Conservation (phyloP, 2,113 vertebrate species). For the Apus apus region DNA sequence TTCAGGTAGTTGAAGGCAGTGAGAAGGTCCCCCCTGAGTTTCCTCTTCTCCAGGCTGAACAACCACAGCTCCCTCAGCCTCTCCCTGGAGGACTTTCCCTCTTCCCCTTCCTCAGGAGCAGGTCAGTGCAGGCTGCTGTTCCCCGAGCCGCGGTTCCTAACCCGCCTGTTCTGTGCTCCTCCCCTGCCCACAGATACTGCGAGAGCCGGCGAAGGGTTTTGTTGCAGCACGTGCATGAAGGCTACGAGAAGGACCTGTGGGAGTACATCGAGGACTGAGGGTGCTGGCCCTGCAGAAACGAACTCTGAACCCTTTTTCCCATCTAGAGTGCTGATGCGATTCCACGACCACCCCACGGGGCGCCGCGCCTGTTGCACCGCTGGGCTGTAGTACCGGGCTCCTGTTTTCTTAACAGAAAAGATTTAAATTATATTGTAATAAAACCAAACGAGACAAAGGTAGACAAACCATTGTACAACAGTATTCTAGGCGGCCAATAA, state of each 20-base stretch:
- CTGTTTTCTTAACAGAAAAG: conserved; percentile 92
- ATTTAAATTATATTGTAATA: conserved; percentile 99
- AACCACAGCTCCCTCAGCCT: too few relatives aligned
- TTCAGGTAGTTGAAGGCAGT: too few relatives aligned
- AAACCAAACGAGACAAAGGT: conserved; percentile 71
- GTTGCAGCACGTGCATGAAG: conserved; percentile 99
- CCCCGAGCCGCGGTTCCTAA: not conserved
- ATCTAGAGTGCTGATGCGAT: conserved; percentile 94
- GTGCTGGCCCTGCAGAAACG: conserved; percentile 78
- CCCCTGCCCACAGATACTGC: conserved; percentile 89
- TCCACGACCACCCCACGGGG: conserved; percentile 72
- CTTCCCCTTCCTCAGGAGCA: accelerated
- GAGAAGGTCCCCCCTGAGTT: too few relatives aligned
- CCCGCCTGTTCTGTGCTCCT: not conserved
- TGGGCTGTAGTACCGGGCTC: conserved; percentile 89
- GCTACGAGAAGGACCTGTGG: conserved; percentile 99
- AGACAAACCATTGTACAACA: conserved; percentile 95
- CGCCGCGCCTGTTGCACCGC: conserved; percentile 80
- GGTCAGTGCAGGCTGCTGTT: not conserved
- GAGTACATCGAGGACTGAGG: conserved; percentile 99
- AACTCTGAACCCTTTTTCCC: conserved; percentile 92
- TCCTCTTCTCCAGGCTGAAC: too few relatives aligned
- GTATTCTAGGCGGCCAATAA: conserved; percentile 95
- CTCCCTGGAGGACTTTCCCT: too few relatives aligned
- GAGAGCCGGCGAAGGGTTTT: conserved; percentile 98